Evolutionary conservation across 1,140 invertebrate genomes (phyloP).

Genomic region (Thereuonema tuberculata): DNA sequence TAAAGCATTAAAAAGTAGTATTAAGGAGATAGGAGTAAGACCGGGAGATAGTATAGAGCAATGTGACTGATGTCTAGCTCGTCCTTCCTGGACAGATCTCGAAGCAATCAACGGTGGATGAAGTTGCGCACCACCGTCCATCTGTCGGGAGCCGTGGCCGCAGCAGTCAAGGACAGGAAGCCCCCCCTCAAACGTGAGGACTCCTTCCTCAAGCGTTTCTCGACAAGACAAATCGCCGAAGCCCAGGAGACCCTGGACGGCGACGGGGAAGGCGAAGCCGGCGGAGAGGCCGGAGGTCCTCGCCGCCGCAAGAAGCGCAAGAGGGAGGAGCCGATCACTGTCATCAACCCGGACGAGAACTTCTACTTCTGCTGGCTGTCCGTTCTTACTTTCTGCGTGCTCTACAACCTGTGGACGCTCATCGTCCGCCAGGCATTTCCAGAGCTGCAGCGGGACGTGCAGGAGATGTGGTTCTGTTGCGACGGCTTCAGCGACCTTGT

Average conservation of each 20-base stretch:
- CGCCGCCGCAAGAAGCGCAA: slow-evolving; percentile 39
- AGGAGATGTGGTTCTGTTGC: slow-evolving; percentile 25
- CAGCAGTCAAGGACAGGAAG: slow-evolving; percentile 47
- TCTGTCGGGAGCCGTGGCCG: slow-evolving; percentile 65
- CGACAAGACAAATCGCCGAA: slow-evolving; percentile 75
- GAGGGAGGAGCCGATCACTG: slow-evolving; percentile 51
- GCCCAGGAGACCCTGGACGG: slow-evolving; percentile 53
- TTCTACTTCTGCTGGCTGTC: slow-evolving; percentile 93
- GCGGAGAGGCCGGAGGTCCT: slow-evolving; percentile 19
- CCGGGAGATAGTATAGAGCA: too few relatives aligned
- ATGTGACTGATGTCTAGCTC: too few relatives aligned
- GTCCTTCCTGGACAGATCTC: slow-evolving; percentile 11
- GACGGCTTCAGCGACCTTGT: slow-evolving; percentile 73
- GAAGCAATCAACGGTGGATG: slow-evolving; percentile 78
- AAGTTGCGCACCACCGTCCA: slow-evolving; percentile 84
- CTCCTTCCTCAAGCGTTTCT: slow-evolving; percentile 86
- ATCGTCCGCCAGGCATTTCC: slow-evolving; percentile 89
- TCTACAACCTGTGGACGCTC: slow-evolving; percentile 91
- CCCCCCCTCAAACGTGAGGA: slow-evolving; percentile 80
- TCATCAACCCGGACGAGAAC: slow-evolving; percentile 88
- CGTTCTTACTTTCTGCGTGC: slow-evolving; percentile 68
- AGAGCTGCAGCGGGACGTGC: slow-evolving; percentile 49
- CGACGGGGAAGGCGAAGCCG: slow-evolving; percentile 34
- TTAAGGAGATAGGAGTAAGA: too few relatives aligned
- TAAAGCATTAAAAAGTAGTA: too few relatives aligned